Percentiles rank a stretch among this genome's conserved stretches.
These are phyloP conservation scores for Micronisus gabar DNA, from an alignment of 2,113 vertebrate genomes.

Conservation along the genomic window DNA sequence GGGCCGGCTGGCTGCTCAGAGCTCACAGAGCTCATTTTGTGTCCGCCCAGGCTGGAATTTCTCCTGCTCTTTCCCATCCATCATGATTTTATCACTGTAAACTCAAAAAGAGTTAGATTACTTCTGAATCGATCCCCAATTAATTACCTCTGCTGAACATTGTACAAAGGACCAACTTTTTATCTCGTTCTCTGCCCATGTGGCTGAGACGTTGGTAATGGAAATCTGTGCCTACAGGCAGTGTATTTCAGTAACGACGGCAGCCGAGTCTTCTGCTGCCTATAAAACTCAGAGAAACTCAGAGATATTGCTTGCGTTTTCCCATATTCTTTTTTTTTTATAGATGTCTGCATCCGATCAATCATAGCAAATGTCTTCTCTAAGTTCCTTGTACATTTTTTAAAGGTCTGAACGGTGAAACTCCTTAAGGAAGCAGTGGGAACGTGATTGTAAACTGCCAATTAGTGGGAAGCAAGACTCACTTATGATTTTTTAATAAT, in stretches of 20 bases:
- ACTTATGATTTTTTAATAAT: slow-evolving; percentile 16
- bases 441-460: not conserved
- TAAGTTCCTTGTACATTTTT: not conserved
- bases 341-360: not conserved
- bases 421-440: not conserved
- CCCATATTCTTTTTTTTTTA: not conserved
- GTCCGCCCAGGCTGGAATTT: not conserved
- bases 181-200: not conserved
- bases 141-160: not conserved
- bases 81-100: not conserved
- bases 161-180: not conserved
- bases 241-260: not conserved
- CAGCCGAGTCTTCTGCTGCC: not conserved
- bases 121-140: slow-evolving; percentile 38
- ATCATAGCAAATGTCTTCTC: not conserved
- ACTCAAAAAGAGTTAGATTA: not conserved
- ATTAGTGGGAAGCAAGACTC: not conserved
- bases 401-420: not conserved
- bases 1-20: not conserved
- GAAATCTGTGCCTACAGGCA: not conserved
- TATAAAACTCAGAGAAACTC: not conserved
- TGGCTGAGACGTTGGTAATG: not conserved
- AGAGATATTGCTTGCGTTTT: not conserved
- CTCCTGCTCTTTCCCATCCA: not conserved
- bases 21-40: not conserved